phyloP scores from a whole-genome alignment of 2,113 vertebrate species.

The Nothocercus julius region DNA sequence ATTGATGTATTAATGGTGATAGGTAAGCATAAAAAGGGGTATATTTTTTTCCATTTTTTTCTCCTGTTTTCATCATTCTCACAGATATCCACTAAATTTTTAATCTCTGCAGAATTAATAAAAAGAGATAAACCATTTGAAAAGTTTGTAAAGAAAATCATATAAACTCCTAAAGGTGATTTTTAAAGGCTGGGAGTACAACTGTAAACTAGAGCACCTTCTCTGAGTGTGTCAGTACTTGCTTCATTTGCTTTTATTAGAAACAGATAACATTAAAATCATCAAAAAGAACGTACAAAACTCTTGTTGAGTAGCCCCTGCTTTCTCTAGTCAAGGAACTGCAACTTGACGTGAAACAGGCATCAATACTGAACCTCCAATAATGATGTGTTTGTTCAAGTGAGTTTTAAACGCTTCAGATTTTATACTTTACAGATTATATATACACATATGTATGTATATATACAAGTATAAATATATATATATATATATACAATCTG shows the following conservation, averaged over 20 bases:
- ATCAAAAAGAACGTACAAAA: not conserved
- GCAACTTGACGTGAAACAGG: not conserved
- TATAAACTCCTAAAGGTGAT: fast-evolving
- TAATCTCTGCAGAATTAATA: not conserved
- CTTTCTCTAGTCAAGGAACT: not conserved
- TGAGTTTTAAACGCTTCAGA: not conserved
- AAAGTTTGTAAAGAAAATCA: not conserved
- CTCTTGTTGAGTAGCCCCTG: not conserved
- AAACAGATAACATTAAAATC: not conserved
- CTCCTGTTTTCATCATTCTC: not conserved
- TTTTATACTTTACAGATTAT: not conserved
- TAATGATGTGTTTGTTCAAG: not conserved
- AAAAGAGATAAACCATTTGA: not conserved
- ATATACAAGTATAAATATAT: not conserved
- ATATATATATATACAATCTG: not conserved
- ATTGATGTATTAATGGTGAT: not conserved
- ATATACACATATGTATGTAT: not conserved
- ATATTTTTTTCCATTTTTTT: not conserved
- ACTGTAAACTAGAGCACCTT: not conserved
- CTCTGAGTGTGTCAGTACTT: not conserved
- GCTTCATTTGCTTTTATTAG: not conserved
- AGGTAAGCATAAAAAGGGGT: not conserved
- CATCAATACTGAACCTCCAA: not conserved
- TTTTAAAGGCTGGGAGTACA: not conserved
- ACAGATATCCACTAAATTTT: not conserved